A percentile compares a stretch with the other conserved stretches of the same genome.
Conservation (phyloP, 2,888 invertebrate genomes). For the Chaitophorus viminalis region DNA sequence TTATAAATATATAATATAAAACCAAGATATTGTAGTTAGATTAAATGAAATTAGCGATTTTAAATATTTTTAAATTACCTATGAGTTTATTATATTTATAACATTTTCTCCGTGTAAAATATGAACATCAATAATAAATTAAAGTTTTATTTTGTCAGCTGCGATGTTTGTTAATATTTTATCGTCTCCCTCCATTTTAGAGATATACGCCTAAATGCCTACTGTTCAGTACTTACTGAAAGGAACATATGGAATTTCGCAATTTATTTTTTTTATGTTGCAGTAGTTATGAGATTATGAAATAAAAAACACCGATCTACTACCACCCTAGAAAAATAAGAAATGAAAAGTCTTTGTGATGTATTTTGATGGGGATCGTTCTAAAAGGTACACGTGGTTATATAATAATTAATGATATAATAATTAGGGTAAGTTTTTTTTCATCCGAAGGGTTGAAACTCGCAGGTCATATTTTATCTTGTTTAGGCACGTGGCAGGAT, state of each 20-base stretch:
- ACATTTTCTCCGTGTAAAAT: not conserved
- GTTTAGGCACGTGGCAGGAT: not conserved
- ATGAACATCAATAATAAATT: not conserved
- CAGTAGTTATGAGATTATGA: conserved; percentile 3
- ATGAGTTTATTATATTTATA: no score
- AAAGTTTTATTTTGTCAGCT: not conserved
- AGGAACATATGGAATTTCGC: not conserved
- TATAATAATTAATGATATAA: conserved; percentile 14
- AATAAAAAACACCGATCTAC: conserved; percentile 3
- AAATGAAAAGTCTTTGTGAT: conserved; percentile 28
- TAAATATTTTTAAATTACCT: no score
- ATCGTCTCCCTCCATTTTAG: not conserved
- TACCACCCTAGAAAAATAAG: conserved; percentile 2
- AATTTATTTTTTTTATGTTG: not conserved
- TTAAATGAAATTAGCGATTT: no score
- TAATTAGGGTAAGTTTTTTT: conserved; percentile 6
- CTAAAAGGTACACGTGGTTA: not conserved
- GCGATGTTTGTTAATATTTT: not conserved
- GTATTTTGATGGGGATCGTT: not conserved
- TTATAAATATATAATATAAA: no score
- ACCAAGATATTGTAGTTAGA: no score
- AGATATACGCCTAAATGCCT: not conserved
- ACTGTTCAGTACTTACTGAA: no score
- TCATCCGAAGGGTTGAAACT: not conserved
- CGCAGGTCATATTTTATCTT: not conserved